Conservation (phyloP, 2,888 invertebrate species). For the Campoletis raptor region DNA sequence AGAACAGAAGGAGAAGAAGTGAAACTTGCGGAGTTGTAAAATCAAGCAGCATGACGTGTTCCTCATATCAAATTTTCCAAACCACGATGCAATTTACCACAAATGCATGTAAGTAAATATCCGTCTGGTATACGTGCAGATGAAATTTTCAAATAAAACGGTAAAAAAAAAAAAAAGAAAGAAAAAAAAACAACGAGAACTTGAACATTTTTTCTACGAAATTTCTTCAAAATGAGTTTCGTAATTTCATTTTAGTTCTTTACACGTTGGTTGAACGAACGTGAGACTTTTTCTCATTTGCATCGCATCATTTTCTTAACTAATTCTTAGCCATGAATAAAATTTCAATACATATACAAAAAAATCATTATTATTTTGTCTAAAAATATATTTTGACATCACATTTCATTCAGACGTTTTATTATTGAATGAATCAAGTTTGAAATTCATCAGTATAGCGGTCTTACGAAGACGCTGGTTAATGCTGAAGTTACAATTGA, state of each 20-base stretch:
- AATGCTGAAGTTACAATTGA: not conserved
- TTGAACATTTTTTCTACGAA: not conserved
- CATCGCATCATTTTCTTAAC: not conserved
- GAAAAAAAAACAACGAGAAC: not conserved
- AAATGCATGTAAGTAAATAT: slow-evolving; percentile 19
- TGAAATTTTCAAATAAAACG: not conserved
- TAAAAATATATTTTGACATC: not conserved
- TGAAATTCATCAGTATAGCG: not conserved
- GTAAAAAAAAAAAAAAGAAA: not conserved
- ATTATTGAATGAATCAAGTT: not conserved
- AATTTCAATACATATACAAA: not conserved
- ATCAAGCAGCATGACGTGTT: slow-evolving; percentile 74
- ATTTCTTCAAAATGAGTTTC: not conserved
- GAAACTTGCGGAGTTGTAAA: slow-evolving; percentile 76
- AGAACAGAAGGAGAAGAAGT: slow-evolving; percentile 52
- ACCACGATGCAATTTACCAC: slow-evolving; percentile 8
- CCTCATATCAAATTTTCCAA: slow-evolving; percentile 67
- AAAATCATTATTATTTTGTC: not conserved
- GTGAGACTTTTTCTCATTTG: not conserved
- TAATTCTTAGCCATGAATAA: not conserved
- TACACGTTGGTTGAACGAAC: not conserved
- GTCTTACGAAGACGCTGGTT: not conserved
- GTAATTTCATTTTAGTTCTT: not conserved
- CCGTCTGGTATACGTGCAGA: not conserved
- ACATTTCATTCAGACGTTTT: not conserved